Conservation (phyloP, 2,797 vertebrate genomes). For the Vultur gryphus region DNA sequence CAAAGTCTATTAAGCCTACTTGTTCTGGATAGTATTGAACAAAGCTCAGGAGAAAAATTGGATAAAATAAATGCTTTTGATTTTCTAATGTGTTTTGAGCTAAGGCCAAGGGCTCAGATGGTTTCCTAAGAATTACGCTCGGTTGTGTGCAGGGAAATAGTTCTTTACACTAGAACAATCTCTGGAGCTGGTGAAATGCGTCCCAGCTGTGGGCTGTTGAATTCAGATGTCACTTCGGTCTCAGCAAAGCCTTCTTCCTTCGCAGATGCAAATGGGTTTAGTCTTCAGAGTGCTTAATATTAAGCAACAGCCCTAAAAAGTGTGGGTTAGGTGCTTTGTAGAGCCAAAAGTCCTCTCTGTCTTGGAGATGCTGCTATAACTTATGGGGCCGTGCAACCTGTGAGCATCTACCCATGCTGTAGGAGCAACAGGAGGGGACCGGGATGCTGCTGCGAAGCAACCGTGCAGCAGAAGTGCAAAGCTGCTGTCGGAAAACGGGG, state of each 20-base stretch:
- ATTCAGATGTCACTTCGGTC: conserved; percentile 23
- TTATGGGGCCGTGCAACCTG: not conserved
- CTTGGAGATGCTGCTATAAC: not conserved
- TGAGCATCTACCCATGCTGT: not conserved
- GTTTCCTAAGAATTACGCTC: conserved; percentile 60
- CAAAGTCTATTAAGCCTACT: conserved; percentile 54
- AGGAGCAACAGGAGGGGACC: not conserved
- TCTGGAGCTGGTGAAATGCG: conserved; percentile 56
- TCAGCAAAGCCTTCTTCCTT: not conserved
- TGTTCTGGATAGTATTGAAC: conserved; percentile 34
- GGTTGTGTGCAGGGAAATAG: conserved; percentile 60
- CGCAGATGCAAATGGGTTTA: not conserved
- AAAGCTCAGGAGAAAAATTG: conserved; percentile 60
- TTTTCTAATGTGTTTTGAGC: conserved; percentile 67
- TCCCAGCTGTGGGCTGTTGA: conserved; percentile 55
- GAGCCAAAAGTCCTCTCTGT: not conserved
- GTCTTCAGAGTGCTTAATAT: not conserved
- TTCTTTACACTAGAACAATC: conserved; percentile 42
- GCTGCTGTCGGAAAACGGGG: not conserved
- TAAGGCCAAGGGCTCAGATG: conserved; percentile 62
- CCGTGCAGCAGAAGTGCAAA: not conserved
- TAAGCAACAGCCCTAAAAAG: not conserved
- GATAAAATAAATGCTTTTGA: conserved; percentile 73
- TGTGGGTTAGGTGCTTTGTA: not conserved
- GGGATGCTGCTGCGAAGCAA: not conserved